A percentile compares a stretch with the other conserved stretches of the same genome.
These are phyloP conservation scores for Monochamus alternatus DNA, from an alignment of 2,888 invertebrate species.

Conservation along the genomic window DNA sequence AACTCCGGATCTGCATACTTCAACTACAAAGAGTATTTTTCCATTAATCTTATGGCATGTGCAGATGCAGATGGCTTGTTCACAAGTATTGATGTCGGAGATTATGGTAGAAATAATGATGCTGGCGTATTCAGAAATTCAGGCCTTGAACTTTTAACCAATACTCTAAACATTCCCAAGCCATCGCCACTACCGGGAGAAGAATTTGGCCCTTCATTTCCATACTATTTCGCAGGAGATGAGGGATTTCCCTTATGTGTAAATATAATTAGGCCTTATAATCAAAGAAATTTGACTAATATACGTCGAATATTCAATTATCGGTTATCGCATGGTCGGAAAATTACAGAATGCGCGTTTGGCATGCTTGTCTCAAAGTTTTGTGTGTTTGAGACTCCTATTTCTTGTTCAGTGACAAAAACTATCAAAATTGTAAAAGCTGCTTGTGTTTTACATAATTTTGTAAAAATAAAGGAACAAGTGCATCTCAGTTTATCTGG, in stretches of 20 bases:
- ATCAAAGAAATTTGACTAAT: neutral
- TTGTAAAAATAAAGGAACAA: slow-evolving; percentile 7
- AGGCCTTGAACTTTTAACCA: neutral
- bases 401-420: neutral
- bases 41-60: slow-evolving; percentile 7
- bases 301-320: slow-evolving; percentile 4
- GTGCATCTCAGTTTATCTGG: neutral
- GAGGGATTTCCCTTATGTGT: slow-evolving; percentile 8
- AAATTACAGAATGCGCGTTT: neutral
- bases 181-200: neutral
- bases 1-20: slow-evolving; percentile 1
- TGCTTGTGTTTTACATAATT: slow-evolving; percentile 1
- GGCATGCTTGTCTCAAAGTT: slow-evolving; percentile 5
- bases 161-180: slow-evolving; percentile 1
- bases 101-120: slow-evolving; percentile 2
- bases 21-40: slow-evolving; percentile 5
- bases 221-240: slow-evolving; percentile 4
- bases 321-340: neutral
- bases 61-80: neutral
- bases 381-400: neutral
- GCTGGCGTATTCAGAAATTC: slow-evolving; percentile 1
- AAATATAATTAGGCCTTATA: slow-evolving; percentile 7
- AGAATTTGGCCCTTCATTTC: neutral
- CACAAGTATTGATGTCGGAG: neutral
- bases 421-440: slow-evolving; percentile 5